phyloP scores from a whole-genome alignment of 2,888 invertebrate genomes.

The Epinotia bilunana region DNA sequence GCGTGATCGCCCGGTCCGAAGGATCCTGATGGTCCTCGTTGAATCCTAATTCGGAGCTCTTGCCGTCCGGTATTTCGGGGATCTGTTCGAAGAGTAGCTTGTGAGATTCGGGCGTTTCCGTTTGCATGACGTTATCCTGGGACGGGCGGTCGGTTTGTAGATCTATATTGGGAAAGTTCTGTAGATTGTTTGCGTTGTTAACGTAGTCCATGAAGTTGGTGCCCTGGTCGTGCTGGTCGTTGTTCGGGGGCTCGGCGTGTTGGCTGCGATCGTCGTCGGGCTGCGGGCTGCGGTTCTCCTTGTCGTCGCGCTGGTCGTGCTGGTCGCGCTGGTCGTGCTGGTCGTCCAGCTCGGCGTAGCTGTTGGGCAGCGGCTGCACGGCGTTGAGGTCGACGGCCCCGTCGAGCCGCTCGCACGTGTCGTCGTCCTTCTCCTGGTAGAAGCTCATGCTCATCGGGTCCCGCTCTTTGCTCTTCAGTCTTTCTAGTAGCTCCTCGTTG shows the following conservation, averaged over 20 bases:
- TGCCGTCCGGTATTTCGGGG: constrained; percentile 81
- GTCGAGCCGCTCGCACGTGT: constrained; percentile 74
- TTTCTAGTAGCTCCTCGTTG: constrained; percentile 79
- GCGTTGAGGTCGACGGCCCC: constrained; percentile 85
- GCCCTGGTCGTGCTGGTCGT: constrained; percentile 54
- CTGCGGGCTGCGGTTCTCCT: constrained; percentile 72
- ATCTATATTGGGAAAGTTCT: constrained; percentile 65
- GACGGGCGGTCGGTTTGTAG: constrained; percentile 66
- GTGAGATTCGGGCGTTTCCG: constrained; percentile 81
- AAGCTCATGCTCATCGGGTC: constrained; percentile 88
- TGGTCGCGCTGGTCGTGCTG: constrained; percentile 55
- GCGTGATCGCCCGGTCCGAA: constrained; percentile 71
- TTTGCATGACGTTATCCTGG: constrained; percentile 68
- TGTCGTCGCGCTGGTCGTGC: constrained; percentile 60
- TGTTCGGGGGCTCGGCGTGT: not conserved
- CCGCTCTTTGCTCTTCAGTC: constrained; percentile 83
- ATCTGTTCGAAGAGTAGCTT: constrained; percentile 80
- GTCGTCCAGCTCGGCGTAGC: constrained; percentile 77
- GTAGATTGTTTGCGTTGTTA: constrained; percentile 62
- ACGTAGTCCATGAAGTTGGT: constrained; percentile 68
- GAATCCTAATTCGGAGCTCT: constrained; percentile 79
- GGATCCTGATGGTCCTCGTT: constrained; percentile 71
- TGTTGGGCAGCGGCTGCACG: constrained; percentile 83
- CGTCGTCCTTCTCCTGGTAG: constrained; percentile 85
- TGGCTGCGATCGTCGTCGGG: constrained; percentile 63